Evolutionary conservation across 2,797 vertebrate genomes (phyloP), one percentile per base, ranked within the genome.

Genomic region (Thunnus albacares): DNA sequence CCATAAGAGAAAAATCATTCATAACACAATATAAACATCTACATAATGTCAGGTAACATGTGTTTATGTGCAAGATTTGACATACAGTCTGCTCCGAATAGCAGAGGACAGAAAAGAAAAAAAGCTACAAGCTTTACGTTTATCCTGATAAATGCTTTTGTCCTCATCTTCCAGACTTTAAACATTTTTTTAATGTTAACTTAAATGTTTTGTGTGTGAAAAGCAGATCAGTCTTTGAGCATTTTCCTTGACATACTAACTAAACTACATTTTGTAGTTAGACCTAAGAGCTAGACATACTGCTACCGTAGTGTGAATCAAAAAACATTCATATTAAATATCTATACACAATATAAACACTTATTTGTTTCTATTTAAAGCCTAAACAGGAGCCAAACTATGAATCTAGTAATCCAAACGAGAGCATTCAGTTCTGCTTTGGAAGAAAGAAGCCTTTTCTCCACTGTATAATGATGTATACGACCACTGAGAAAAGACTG

Each of bases 401-500:
- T 45, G 20, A 63, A 59, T 64, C 10, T 8, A 8, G 18, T 35
- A 51, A 41, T 65, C 20, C 20, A 28, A 35, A 18, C 2, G 13
- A 51, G 66, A 81, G 56, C 24, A 4, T 52, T 57, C 30, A 67
- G 66, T 45, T 68, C 10, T n/a, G 60, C 51, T 52, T n/a, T 49
- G 57, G 15, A 62, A 52, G 51, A 80, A 82, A 80, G 56, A 62
- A 75, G 26, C 7, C 57, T 77, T 75, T 66, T 1, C 43, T 76
- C 53, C 55, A 45, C 47, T 56, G 65, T 43, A 51, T 17, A 49
- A 35, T 71, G 80, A 80, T 77, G 43, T 73, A 82, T 72, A 12
- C 65, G 47, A 49, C 84, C 20, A 4, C 47, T 52, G 83, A 90
- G 81, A 74, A 73, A 77, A 35, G 65, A 75, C 52, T 71, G 75